A percentile compares a stretch with the other conserved stretches of the same genome.
phyloP scores from a whole-genome alignment of 2,113 vertebrate genomes.

The Cyanoderma ruficeps region DNA sequence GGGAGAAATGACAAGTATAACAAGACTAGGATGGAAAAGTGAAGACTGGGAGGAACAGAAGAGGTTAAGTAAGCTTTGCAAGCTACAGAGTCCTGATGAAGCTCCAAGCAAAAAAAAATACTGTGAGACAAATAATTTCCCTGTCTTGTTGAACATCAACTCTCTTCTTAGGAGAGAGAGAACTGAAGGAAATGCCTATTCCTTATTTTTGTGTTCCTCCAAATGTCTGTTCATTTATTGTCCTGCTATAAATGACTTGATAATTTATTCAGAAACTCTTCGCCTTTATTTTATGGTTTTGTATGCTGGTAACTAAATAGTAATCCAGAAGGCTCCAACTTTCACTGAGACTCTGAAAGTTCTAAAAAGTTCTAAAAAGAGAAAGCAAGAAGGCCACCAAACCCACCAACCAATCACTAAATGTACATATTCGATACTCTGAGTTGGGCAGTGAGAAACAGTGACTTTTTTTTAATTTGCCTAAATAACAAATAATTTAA shows the following conservation, averaged over 20 bases:
- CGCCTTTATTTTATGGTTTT: not conserved
- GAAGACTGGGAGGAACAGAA: not conserved
- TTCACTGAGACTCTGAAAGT: not conserved
- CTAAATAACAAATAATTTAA: not conserved
- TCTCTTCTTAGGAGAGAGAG: not conserved
- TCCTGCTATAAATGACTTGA: not conserved
- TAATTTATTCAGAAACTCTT: not conserved
- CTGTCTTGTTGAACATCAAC: not conserved
- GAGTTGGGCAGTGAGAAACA: not conserved
- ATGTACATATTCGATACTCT: fast-evolving
- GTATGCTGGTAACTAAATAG: not conserved
- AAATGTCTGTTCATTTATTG: not conserved
- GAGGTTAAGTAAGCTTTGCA: not conserved
- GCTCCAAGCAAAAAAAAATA: not conserved
- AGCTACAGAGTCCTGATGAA: not conserved
- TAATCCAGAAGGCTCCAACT: not conserved
- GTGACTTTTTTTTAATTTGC: not conserved
- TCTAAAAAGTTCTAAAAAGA: not conserved
- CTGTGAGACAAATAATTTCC: not conserved
- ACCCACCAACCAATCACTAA: not conserved
- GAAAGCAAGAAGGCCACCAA: not conserved
- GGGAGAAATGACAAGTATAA: not conserved
- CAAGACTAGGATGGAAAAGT: not conserved
- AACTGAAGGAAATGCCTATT: not conserved
- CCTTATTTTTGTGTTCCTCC: not conserved